Evolutionary conservation across 2,797 vertebrate genomes (phyloP).

Genomic region (Eidolon dupreanum): DNA sequence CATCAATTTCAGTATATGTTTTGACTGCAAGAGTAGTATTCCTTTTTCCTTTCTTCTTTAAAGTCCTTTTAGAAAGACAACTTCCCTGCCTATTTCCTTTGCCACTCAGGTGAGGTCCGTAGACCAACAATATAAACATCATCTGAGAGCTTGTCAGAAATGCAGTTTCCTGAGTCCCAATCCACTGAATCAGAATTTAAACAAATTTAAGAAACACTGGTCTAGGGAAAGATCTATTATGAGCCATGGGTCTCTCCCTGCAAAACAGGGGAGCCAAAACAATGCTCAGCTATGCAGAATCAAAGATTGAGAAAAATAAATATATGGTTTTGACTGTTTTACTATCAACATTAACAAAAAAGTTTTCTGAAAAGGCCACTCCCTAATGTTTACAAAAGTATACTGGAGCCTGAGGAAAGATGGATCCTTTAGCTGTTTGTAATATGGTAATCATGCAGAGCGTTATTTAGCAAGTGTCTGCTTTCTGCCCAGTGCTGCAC

Average conservation of each 20-base stretch:
- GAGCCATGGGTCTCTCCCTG: neutral
- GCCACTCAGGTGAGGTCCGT: neutral
- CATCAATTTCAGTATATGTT: neutral
- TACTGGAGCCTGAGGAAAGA: conserved; percentile 10
- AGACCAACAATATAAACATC: neutral
- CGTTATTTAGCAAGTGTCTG: neutral
- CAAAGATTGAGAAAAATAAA: conserved; percentile 24
- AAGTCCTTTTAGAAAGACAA: neutral
- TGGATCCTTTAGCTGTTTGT: conserved; percentile 2
- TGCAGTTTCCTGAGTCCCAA: neutral
- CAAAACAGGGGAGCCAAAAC: neutral
- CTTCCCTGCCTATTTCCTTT: neutral
- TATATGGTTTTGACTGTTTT: neutral
- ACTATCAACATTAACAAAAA: conserved; percentile 1
- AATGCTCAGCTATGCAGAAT: neutral
- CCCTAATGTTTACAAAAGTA: neutral
- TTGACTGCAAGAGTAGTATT: neutral
- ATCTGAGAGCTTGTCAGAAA: neutral
- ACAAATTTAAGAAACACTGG: neutral
- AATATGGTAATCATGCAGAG: neutral
- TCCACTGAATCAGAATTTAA: neutral
- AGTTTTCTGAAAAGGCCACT: neutral
- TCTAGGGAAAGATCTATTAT: neutral
- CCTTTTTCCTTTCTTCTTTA: conserved; percentile 2
- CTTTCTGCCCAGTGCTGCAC: neutral